Conservation (phyloP, 2,888 invertebrate species). For the Lepeophtheirus nordmannii region DNA sequence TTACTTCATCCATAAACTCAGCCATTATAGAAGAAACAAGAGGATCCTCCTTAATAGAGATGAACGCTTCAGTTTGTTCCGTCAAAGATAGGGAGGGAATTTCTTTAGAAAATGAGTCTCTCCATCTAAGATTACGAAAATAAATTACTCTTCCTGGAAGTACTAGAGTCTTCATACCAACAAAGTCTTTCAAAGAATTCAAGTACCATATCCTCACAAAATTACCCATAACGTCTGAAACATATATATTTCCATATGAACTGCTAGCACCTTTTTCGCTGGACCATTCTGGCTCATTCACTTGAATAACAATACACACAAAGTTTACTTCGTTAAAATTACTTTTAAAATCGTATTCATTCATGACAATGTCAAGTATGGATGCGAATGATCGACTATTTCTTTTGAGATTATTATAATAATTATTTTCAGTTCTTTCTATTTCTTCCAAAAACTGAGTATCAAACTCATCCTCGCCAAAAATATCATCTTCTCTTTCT, state of each 20-base stretch:
- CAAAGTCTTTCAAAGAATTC: neutral
- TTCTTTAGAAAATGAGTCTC: neutral
- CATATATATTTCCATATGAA: no score
- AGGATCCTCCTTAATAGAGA: neutral
- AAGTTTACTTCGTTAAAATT: neutral
- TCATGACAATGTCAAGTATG: neutral
- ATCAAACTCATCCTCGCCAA: neutral
- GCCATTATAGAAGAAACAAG: neutral
- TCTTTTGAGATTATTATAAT: no score
- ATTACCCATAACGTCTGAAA: neutral
- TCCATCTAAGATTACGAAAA: neutral
- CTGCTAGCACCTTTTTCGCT: neutral
- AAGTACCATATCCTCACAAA: neutral
- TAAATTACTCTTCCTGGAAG: neutral
- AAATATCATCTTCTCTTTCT: neutral
- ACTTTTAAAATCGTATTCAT: neutral
- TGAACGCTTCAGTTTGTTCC: neutral
- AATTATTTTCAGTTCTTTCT: neutral
- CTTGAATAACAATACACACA: neutral
- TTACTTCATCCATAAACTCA: neutral
- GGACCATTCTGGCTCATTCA: neutral
- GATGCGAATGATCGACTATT: neutral
- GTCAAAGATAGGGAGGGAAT: neutral
- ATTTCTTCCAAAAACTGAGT: neutral
- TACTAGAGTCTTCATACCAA: neutral